Conservation (phyloP, 2,888 invertebrate genomes). For the Aphidoletes aphidimyza region DNA sequence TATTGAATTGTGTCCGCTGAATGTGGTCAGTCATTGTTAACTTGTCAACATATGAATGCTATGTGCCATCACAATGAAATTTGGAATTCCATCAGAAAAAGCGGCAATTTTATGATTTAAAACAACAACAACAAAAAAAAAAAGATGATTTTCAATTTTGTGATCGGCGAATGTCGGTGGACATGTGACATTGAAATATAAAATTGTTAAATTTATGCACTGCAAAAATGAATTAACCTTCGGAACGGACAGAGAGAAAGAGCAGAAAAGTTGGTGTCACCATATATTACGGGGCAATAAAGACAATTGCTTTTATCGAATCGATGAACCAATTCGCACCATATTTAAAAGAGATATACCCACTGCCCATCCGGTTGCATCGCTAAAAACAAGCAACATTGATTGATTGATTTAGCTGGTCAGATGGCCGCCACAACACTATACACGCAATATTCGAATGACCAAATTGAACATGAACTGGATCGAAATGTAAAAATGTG, state of each 20-base stretch:
- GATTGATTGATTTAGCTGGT: constrained; percentile 28
- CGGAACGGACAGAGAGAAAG: background rate
- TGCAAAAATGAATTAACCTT: constrained; percentile 31
- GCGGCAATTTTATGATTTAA: background rate
- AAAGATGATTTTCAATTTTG: no score
- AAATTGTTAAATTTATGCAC: constrained; percentile 19
- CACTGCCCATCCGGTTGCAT: background rate
- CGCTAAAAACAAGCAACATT: background rate
- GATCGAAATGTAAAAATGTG: background rate
- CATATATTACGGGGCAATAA: constrained; percentile 14
- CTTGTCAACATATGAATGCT: no score
- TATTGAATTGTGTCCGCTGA: no score
- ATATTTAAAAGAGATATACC: background rate
- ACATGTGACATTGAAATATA: constrained; percentile 22
- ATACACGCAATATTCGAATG: constrained; percentile 25
- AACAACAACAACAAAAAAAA: background rate
- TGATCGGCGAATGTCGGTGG: no score
- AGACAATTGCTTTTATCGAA: background rate
- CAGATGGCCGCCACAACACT: background rate
- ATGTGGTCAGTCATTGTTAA: background rate
- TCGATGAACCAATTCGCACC: constrained; percentile 9
- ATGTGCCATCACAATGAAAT: no score
- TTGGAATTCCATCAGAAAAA: background rate
- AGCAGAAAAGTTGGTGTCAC: constrained; percentile 29
- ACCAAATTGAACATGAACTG: background rate